Evolutionary conservation across 2,797 vertebrate genomes (phyloP).

Genomic region (Poeciliopsis paucimaculata): DNA sequence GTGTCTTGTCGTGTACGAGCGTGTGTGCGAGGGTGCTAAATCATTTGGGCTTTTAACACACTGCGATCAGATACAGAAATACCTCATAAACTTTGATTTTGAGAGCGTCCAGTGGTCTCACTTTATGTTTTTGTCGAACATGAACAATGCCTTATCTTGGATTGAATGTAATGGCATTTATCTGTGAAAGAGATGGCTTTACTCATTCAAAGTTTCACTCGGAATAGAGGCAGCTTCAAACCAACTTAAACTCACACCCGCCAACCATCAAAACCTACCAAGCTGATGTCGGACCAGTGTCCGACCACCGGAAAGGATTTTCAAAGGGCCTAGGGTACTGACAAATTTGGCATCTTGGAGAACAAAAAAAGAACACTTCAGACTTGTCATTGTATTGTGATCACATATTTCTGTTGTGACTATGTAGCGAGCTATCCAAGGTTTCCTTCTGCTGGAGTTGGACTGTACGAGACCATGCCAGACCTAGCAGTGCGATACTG

Average conservation of each 20-base stretch:
- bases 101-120: constrained; percentile 71
- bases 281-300: constrained; percentile 71
- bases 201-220: constrained; percentile 82
- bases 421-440: constrained; percentile 90
- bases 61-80: constrained; percentile 84
- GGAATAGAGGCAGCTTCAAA: constrained; percentile 87
- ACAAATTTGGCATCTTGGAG: constrained; percentile 70
- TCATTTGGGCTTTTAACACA: constrained; percentile 77
- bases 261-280: constrained; percentile 79
- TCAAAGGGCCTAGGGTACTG: constrained; percentile 75
- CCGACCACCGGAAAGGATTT: constrained; percentile 76
- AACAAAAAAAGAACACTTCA: constrained; percentile 85
- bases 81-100: constrained; percentile 86
- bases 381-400: constrained; percentile 94
- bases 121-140: constrained; percentile 83
- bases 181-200: constrained; percentile 87
- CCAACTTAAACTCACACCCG: constrained; percentile 79
- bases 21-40: constrained; percentile 41
- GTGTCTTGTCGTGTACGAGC: background rate
- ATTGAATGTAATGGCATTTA: constrained; percentile 96
- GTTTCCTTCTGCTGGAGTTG: constrained; percentile 86
- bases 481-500: constrained; percentile 95
- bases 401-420: constrained; percentile 95
- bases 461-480: constrained; percentile 82
- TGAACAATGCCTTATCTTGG: constrained; percentile 99